Evolutionary conservation across 2,888 invertebrate genomes (phyloP).

Genomic region (Bellardia pandia): DNA sequence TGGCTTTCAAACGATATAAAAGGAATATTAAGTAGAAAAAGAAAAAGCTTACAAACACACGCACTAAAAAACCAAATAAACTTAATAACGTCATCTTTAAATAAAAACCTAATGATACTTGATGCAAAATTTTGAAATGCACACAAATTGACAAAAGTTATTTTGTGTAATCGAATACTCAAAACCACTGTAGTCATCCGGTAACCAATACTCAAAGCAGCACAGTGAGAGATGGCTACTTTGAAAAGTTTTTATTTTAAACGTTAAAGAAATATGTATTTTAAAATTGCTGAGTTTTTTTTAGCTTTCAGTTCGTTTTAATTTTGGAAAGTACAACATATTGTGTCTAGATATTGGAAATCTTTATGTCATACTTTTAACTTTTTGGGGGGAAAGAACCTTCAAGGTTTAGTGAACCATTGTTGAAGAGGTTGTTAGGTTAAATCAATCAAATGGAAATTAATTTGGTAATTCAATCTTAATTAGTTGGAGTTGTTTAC

Average conservation of each 20-base stretch:
- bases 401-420: constrained; percentile 64
- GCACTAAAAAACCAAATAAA: constrained; percentile 20
- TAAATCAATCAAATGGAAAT: constrained; percentile 68
- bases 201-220: constrained; percentile 60
- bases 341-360: constrained; percentile 60
- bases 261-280: neutral
- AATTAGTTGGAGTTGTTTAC: constrained; percentile 39
- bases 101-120: constrained; percentile 26
- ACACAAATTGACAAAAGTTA: constrained; percentile 3
- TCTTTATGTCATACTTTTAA: constrained; percentile 41
- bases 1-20: constrained; percentile 62
- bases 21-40: constrained; percentile 50
- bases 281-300: neutral
- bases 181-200: constrained; percentile 74
- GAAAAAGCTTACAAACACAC: constrained; percentile 18
- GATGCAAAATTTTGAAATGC: constrained; percentile 35
- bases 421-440: constrained; percentile 56
- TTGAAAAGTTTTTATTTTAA: constrained; percentile 14
- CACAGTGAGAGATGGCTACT: constrained; percentile 18
- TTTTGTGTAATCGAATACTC: constrained; percentile 73
- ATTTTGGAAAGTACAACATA: constrained; percentile 65
- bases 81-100: constrained; percentile 45
- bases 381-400: constrained; percentile 8
- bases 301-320: neutral
- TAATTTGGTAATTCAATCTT: constrained; percentile 63